These are phyloP conservation scores for Brevimyrus niger DNA, from an alignment of 2,113 vertebrate genomes.

Conservation along the genomic window DNA sequence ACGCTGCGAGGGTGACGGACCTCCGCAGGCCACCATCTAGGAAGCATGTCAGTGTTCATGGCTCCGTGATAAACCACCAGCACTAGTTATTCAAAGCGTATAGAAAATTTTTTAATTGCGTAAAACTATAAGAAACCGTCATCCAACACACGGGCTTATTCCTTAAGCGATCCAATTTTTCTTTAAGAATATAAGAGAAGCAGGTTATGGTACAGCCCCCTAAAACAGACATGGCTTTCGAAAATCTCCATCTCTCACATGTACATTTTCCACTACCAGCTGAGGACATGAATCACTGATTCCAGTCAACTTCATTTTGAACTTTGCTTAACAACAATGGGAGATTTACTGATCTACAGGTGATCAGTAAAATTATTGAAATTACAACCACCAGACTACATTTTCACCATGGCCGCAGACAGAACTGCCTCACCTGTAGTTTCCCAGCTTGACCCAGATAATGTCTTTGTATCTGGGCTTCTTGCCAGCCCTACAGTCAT, in stretches of 20 bases:
- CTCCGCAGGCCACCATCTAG: slow-evolving; percentile 98
- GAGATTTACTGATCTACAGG: neutral
- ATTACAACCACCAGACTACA: neutral
- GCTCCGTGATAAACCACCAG: neutral
- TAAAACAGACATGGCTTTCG: neutral
- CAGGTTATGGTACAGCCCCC: neutral
- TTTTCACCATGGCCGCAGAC: neutral
- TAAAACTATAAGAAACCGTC: neutral
- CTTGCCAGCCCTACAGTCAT: slow-evolving; percentile 90
- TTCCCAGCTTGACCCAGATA: slow-evolving; percentile 97
- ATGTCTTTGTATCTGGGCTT: slow-evolving; percentile 89
- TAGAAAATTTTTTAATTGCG: neutral
- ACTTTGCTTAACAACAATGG: neutral
- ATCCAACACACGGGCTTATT: neutral
- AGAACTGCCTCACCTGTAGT: slow-evolving; percentile 71
- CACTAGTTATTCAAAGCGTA: neutral
- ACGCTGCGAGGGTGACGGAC: slow-evolving; percentile 90
- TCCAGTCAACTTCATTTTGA: neutral
- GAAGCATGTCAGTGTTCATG: neutral
- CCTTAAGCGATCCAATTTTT: neutral
- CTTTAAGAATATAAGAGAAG: neutral
- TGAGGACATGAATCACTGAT: neutral
- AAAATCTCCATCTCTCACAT: neutral
- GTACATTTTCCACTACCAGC: neutral
- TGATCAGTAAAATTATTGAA: neutral